Evolutionary conservation across 2,888 invertebrate genomes (phyloP), one percentile per base, ranked within the genome.

Genomic region (Caenorhabditis doughertyi): DNA sequence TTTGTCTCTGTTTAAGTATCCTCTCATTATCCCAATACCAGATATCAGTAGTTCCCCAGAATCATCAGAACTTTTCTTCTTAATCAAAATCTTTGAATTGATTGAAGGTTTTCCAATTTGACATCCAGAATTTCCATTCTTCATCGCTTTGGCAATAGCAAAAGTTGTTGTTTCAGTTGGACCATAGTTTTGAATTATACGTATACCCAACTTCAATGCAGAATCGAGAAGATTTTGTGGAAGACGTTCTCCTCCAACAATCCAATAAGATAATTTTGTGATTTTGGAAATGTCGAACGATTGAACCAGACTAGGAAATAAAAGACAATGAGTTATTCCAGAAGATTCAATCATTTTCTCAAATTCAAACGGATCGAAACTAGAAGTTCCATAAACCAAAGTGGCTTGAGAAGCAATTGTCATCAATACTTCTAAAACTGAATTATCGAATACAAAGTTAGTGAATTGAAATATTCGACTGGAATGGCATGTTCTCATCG

Each of bases 101-200:
- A 68, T 39, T 8, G 90, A 77, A 0, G 88, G 85, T 21, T 21
- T 23, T 29, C 90, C 90, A 9, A 90, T 71, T 32, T 84, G 86
- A 27, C 85, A 82, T 42, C 89, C 72, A 16, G 70, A 32, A 72
- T 90, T 89, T 2, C 81, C 76, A 8, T 27, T 49, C 25, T 44
- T 82, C 89, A 90, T 89, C 11, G 62, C 49, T 51, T 79, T 71
- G 0, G 81, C 42, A 49, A 90, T 42, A n/a, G 81, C 79, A 53
- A 87, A 90, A 3, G 88, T 85, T 7, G 90, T 90, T 13, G 89
- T 89, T 60, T 90, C 90, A 0, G 90, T 90, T 0, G 90, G 90
- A 13, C 90, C 90, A 62, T 90, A 90, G 56, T 89, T 90, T 58
- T 90, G 90, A 25, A 89, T 79, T 16, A 89, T 70, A 42, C 67